A percentile compares a stretch with the other conserved stretches of the same genome.
Conservation (phyloP, 2,888 invertebrate genomes). For the Cacoxenus indagator region DNA sequence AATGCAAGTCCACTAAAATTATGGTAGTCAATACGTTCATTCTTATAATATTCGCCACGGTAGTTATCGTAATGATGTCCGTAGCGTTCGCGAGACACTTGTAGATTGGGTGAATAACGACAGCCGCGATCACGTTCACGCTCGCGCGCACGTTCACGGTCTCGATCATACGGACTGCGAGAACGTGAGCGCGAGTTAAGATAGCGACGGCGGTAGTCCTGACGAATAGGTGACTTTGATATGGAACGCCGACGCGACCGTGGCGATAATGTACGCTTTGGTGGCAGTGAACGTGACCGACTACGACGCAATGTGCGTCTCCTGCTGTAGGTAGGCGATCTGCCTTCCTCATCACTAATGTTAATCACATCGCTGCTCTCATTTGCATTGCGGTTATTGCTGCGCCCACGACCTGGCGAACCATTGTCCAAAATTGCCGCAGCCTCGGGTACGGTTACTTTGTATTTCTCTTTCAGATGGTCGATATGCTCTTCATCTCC, state of each 20-base stretch:
- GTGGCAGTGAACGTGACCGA: conserved; percentile 43
- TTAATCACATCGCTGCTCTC: conserved; percentile 51
- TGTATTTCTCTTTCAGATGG: conserved; percentile 67
- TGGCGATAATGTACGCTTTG: conserved; percentile 29
- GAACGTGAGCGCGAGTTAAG: conserved; percentile 39
- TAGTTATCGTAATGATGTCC: conserved; percentile 37
- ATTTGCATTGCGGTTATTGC: conserved; percentile 30
- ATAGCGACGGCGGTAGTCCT: conserved; percentile 29
- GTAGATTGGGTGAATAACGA: neutral
- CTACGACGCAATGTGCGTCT: conserved; percentile 31
- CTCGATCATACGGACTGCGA: conserved; percentile 31
- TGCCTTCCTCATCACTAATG: conserved; percentile 67
- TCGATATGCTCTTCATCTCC: conserved; percentile 69
- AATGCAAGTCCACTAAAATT: too few relatives aligned
- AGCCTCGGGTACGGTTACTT: conserved; percentile 50
- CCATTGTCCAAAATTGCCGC: conserved; percentile 7
- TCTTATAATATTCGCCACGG: conserved; percentile 17
- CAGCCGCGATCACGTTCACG: conserved; percentile 19
- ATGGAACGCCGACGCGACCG: conserved; percentile 28
- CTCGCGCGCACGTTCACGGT: conserved; percentile 32
- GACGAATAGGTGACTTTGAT: conserved; percentile 23
- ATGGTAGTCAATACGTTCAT: conserved; percentile 25
- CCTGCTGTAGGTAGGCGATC: conserved; percentile 19
- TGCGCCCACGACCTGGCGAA: too few relatives aligned
- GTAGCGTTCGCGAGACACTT: neutral